phyloP scores from a whole-genome alignment of 2,113 vertebrate genomes.

The Xenopus tropicalis region DNA sequence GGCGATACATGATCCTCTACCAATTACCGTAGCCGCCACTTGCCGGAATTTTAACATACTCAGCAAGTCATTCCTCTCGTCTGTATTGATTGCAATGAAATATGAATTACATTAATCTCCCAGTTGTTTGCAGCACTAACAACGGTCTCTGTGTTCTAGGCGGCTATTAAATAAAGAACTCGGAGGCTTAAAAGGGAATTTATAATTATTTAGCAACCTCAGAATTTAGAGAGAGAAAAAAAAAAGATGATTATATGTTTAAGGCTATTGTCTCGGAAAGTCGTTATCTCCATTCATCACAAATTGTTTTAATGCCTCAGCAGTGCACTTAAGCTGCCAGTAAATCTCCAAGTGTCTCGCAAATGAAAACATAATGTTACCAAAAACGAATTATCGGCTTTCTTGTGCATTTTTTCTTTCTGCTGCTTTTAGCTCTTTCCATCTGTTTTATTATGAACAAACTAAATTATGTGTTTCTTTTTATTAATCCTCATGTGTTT shows the following conservation, averaged over 20 bases:
- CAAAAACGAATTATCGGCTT: conserved; percentile 7
- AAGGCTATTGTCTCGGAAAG: background rate
- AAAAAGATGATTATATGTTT: background rate
- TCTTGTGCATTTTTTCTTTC: background rate
- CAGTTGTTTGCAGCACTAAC: conserved; percentile 15
- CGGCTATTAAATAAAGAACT: background rate
- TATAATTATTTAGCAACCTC: conserved; percentile 13
- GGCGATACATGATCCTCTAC: background rate
- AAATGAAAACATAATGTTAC: conserved; percentile 1
- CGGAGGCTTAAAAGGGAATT: conserved; percentile 16
- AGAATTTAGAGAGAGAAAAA: conserved; percentile 2
- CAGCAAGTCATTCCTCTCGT: background rate
- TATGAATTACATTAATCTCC: conserved; percentile 8
- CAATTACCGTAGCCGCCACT: background rate
- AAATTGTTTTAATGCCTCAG: conserved; percentile 16
- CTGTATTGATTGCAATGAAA: conserved; percentile 15
- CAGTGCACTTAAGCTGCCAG: conserved; percentile 4
- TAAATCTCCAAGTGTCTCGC: background rate
- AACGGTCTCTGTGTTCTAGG: conserved; percentile 10
- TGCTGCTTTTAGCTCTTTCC: background rate
- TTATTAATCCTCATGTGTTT: too few species aligned
- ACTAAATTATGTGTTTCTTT: too few species aligned
- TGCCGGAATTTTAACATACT: conserved; percentile 1
- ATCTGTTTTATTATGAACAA: too few species aligned
- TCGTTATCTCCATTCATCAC: conserved; percentile 4